Evolutionary conservation across 2,797 vertebrate genomes (phyloP).

Genomic region (Meda fulgida): DNA sequence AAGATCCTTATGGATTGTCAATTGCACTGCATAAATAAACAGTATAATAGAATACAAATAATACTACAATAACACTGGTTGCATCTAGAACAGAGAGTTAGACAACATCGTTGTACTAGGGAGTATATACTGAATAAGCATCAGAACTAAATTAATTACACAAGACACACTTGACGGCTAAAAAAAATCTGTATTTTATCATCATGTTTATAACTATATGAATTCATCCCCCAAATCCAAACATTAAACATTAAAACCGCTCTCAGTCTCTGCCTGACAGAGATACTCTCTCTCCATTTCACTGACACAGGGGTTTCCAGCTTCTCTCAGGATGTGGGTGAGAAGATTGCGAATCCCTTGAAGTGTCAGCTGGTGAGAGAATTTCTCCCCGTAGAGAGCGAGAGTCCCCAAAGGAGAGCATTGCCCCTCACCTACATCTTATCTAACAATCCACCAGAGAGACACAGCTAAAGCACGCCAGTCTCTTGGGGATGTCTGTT

Average conservation of each 20-base stretch:
- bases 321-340: conserved; percentile 32
- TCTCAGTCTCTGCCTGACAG: conserved; percentile 19
- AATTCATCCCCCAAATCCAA: conserved; percentile 10
- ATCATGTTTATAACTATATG: background rate
- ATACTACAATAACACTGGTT: background rate
- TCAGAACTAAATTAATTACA: background rate
- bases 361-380: conserved; percentile 42
- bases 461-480: conserved; percentile 11
- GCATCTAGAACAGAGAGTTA: background rate
- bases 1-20: no score
- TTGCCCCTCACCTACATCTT: conserved; percentile 33
- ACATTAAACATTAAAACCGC: background rate
- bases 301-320: conserved; percentile 16
- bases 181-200: background rate
- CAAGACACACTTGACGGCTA: background rate
- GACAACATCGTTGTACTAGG: background rate
- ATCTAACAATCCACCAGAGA: conserved; percentile 42
- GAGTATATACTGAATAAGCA: background rate
- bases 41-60: background rate
- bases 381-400: conserved; percentile 10
- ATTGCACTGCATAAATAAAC: background rate
- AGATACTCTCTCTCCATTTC: conserved; percentile 16
- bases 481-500: background rate
- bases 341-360: conserved; percentile 36
- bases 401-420: conserved; percentile 26